Conservation (phyloP, 2,797 vertebrate species). For the Semotilus atromaculatus region DNA sequence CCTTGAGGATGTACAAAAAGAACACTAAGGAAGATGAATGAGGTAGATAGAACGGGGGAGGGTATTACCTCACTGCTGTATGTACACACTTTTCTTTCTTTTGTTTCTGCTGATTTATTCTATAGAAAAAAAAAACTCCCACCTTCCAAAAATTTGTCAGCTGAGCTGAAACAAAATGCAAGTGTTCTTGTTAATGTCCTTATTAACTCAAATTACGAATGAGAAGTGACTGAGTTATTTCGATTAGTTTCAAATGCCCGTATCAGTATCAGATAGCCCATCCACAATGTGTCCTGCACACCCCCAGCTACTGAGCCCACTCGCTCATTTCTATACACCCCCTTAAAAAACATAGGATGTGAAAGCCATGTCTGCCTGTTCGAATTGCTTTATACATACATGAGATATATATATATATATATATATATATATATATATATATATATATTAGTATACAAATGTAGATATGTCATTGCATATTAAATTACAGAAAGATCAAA, state of each 20-base stretch:
- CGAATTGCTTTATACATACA: constrained; percentile 98
- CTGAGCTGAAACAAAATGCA: constrained; percentile 32
- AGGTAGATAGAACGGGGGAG: constrained; percentile 56
- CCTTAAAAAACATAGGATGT: constrained; percentile 98
- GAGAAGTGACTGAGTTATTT: constrained; percentile 46
- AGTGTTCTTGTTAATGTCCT: constrained; percentile 2
- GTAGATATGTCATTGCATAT: constrained; percentile 99
- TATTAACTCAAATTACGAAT: background rate
- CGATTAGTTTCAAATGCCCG: background rate
- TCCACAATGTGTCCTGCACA: constrained; percentile 79
- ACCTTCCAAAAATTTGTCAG: constrained; percentile 57
- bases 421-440: too few species aligned
- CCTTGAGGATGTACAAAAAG: constrained; percentile 56
- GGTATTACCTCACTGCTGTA: constrained; percentile 59
- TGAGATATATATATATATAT: constrained; percentile 81
- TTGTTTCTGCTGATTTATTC: constrained; percentile 51
- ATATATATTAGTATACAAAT: constrained; percentile 85
- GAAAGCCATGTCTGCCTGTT: constrained; percentile 99
- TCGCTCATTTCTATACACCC: constrained; percentile 84
- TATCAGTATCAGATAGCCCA: constrained; percentile 63
- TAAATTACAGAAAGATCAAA: constrained; percentile 92
- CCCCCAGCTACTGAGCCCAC: constrained; percentile 66
- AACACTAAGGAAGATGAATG: constrained; percentile 73
- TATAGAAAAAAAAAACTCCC: constrained; percentile 30
- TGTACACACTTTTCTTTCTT: constrained; percentile 61